These are phyloP conservation scores for Stenotaenia linearis DNA, from an alignment of 2,888 invertebrate species.

Conservation along the genomic window DNA sequence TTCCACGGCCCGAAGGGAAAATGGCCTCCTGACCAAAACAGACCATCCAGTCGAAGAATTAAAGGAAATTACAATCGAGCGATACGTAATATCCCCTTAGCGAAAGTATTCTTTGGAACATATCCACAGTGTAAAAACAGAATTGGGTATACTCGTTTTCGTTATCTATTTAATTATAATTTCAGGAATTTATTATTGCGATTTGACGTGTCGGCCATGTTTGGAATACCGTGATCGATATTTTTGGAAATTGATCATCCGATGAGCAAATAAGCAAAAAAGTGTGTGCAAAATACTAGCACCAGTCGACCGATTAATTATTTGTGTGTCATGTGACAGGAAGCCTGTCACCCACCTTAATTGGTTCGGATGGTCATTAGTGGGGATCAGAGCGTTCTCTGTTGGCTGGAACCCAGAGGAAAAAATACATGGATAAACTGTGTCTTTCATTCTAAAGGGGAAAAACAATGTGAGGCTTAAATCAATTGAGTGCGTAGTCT, in stretches of 20 bases:
- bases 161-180: too few relatives aligned
- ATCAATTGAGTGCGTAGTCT: neutral
- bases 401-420: neutral
- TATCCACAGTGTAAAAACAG: too few relatives aligned
- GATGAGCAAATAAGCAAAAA: too few relatives aligned
- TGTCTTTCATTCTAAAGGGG: neutral
- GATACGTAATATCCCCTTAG: too few relatives aligned
- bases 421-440: neutral
- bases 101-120: too few relatives aligned
- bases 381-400: constrained; percentile 4
- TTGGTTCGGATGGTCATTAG: constrained; percentile 24
- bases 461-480: neutral
- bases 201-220: too few relatives aligned
- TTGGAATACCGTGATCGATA: too few relatives aligned
- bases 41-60: neutral
- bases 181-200: too few relatives aligned
- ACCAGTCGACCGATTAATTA: neutral
- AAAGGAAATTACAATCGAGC: neutral
- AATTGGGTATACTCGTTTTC: too few relatives aligned
- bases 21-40: constrained; percentile 13
- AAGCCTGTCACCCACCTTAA: constrained; percentile 24
- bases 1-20: neutral
- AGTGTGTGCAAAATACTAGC: too few relatives aligned
- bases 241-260: too few relatives aligned
- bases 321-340: constrained; percentile 4